Percentiles rank a stretch among this genome's conserved stretches.
Evolutionary conservation across 2,797 vertebrate species (phyloP).

Genomic region (Enteromius mattozi): DNA sequence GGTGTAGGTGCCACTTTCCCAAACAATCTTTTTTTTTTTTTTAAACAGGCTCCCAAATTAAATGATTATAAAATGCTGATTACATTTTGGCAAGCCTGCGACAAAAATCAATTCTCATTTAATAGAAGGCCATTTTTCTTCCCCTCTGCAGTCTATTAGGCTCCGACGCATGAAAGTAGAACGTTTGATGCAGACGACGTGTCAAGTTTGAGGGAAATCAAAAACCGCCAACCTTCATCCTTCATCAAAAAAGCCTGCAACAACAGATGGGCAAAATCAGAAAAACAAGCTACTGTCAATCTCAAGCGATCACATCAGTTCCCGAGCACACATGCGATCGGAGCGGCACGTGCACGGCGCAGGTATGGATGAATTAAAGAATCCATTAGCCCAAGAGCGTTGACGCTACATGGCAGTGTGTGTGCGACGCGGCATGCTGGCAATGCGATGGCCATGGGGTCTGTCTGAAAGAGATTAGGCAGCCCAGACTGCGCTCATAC

Average conservation of each 20-base stretch:
- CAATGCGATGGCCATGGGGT: constrained; percentile 47
- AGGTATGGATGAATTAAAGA: constrained; percentile 25
- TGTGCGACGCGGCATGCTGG: constrained; percentile 17
- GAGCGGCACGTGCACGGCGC: not conserved
- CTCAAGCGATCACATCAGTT: constrained; percentile 28
- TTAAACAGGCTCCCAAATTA: not conserved
- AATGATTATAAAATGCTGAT: constrained; percentile 58
- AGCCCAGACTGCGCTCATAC: constrained; percentile 48
- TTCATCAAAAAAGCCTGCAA: constrained; percentile 12
- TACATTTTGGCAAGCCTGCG: constrained; percentile 47
- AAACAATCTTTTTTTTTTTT: constrained; percentile 15
- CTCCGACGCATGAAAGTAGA: constrained; percentile 37
- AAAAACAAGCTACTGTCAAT: constrained; percentile 38
- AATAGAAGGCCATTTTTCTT: constrained; percentile 46
- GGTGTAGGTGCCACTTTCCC: not conserved
- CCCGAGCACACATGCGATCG: constrained; percentile 16
- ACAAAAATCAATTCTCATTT: constrained; percentile 55
- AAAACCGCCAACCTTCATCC: constrained; percentile 15
- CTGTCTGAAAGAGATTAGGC: constrained; percentile 58
- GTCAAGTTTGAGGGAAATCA: constrained; percentile 30
- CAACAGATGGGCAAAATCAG: constrained; percentile 31
- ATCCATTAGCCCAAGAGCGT: constrained; percentile 29
- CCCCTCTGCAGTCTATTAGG: constrained; percentile 25
- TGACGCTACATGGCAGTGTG: constrained; percentile 22
- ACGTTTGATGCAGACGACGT: constrained; percentile 14